Base-by-base conservation (phyloP, 1,140 invertebrate species). In the Danaus plexippus region DNA sequence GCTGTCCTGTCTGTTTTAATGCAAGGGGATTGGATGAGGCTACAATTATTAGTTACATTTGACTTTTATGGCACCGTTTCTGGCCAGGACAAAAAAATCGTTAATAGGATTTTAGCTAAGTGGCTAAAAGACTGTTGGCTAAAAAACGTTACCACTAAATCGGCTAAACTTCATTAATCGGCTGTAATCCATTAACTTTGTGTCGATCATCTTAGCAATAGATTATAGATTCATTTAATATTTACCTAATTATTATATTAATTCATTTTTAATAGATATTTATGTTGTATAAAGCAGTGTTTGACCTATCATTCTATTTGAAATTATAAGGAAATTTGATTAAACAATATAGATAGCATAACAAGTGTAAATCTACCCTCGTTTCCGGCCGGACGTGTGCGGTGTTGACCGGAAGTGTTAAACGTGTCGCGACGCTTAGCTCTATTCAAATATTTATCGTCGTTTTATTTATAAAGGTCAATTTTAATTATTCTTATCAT, bases 371-470 rank as follows among this genome's bases (percentile, higher is more conserved):
- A 48, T 47, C 54, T 49, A 63, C 69, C 63, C 63, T 60, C 63
- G 45, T 54, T 67, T 68, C 66, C 60, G 69, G 50, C 72, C 70
- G 74, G 75, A 78, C 61, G 62, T 57, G 22, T 51, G 61, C 57
- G 64, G 64, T 66, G 65, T 52, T 54, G 61, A 55, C 59, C 72
- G 66, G 67, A 67, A 67, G 47, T 54, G 51, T 50, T 57, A 43
- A 59, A 46, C 69, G 67, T 69, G 72, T 69, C 69, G 56, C 67
- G 51, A 49, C 70, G 59, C 68, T 76, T 72, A 73, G 49, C 57
- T 44, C 57, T 59, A 61, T 66, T 15, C 51, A 43, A 41, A 48
- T 52, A 43, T 52, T 40, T 43, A 43, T 47, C 44, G 10, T 44
- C 44, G 46, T 55, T 55, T 40, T 41, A 45, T 10, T 54, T 47